These are phyloP conservation scores for Ylistrum balloti DNA, from an alignment of 1,140 invertebrate genomes.

Conservation along the genomic window DNA sequence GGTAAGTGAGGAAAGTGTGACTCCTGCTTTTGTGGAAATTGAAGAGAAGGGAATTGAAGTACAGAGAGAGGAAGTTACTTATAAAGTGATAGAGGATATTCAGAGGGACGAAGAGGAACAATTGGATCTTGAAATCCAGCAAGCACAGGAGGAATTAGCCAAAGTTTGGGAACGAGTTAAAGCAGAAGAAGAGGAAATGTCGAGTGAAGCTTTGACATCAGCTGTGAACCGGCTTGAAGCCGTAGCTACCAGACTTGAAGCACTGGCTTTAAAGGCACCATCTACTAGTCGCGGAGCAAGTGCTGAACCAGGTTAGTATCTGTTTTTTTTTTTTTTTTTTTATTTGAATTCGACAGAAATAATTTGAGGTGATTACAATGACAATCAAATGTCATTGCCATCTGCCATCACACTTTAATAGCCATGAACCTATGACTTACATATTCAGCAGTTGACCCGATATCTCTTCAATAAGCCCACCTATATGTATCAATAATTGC, in stretches of 20 bases:
- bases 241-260: constrained; percentile 88
- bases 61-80: not conserved
- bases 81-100: not conserved
- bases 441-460: too few species aligned
- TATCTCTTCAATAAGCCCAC: too few species aligned
- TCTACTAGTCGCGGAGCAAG: not conserved
- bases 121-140: not conserved
- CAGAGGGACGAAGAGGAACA: constrained; percentile 17
- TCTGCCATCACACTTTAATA: too few species aligned
- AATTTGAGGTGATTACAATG: too few species aligned
- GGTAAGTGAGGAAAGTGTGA: not conserved
- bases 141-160: constrained; percentile 7
- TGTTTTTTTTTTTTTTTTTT: not conserved
- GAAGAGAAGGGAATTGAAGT: not conserved
- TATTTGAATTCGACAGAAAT: too few species aligned
- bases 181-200: constrained; percentile 57
- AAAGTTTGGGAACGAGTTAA: constrained; percentile 11
- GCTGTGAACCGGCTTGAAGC: constrained; percentile 88
- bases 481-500: too few species aligned
- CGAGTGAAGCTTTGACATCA: constrained; percentile 50
- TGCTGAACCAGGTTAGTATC: not conserved
- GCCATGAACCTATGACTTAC: too few species aligned
- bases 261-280: constrained; percentile 64
- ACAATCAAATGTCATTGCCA: too few species aligned
- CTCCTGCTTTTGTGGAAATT: not conserved